Evolutionary conservation across 2,113 vertebrate species (phyloP).

Genomic region (Chionodraco myersi): DNA sequence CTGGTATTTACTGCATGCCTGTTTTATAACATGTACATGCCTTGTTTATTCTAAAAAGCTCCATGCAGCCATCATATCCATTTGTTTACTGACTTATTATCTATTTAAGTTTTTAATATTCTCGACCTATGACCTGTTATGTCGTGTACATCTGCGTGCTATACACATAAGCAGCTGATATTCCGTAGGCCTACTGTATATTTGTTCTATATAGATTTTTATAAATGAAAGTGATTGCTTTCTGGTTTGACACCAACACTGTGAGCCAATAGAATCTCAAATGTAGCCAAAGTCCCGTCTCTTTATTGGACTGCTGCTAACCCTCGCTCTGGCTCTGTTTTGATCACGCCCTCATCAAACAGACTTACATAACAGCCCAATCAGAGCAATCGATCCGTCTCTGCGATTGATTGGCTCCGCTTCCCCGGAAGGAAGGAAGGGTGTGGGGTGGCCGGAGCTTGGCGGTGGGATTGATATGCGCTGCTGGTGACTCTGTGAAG

Average conservation of each 20-base stretch:
- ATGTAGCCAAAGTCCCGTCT: not conserved
- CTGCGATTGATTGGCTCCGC: constrained; percentile 62
- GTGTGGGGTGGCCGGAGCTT: not conserved
- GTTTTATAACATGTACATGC: not conserved
- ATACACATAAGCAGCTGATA: not conserved
- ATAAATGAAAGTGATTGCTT: not conserved
- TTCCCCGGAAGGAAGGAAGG: constrained; percentile 47
- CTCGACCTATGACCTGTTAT: not conserved
- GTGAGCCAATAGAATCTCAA: not conserved
- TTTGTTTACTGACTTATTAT: not conserved
- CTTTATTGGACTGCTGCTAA: constrained; percentile 8
- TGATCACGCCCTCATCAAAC: constrained; percentile 67
- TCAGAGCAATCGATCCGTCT: constrained; percentile 72
- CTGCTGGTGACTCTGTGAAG: constrained; percentile 49
- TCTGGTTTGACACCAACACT: constrained; percentile 17
- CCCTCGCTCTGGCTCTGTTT: not conserved
- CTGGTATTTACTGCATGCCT: not conserved
- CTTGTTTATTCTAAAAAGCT: constrained; percentile 3
- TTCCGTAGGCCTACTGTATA: not conserved
- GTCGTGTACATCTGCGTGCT: not conserved
- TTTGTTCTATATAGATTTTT: constrained; percentile 9
- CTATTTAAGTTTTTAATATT: no score
- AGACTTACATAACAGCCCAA: constrained; percentile 73
- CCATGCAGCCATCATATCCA: not conserved
- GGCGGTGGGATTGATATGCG: constrained; percentile 16